phyloP scores from a whole-genome alignment of 2,113 vertebrate species.

The Rousettus leschenaultii region DNA sequence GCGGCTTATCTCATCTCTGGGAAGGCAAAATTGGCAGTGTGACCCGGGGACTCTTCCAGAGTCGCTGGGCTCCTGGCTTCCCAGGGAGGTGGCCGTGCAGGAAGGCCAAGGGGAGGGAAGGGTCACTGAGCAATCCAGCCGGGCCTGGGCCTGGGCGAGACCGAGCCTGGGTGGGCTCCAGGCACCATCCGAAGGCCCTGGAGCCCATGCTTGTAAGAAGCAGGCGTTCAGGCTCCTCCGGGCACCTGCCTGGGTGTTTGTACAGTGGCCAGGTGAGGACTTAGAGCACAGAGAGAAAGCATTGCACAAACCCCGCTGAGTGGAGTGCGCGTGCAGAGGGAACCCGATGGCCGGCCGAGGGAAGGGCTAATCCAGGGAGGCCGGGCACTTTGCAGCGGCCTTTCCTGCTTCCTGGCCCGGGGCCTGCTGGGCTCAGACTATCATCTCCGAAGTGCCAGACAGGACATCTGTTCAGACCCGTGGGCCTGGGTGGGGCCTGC shows the following conservation, averaged over 20 bases:
- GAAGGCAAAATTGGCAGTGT: neutral
- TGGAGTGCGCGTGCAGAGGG: neutral
- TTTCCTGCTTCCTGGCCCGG: slow-evolving; percentile 43
- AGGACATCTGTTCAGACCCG: neutral
- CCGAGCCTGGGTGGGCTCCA: neutral
- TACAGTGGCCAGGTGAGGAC: neutral
- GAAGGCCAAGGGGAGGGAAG: too few species aligned
- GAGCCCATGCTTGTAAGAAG: neutral
- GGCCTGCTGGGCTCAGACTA: neutral
- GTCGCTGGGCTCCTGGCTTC: neutral
- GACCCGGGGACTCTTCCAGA: neutral
- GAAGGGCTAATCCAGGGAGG: neutral
- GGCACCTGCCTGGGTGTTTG: slow-evolving; percentile 38
- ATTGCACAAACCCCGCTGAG: neutral
- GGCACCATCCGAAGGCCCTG: neutral
- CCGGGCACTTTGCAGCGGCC: neutral
- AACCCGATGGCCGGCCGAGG: neutral
- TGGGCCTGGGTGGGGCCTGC: neutral
- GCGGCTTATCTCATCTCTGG: neutral
- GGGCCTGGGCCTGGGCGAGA: neutral
- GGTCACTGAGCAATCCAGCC: neutral
- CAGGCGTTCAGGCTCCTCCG: neutral
- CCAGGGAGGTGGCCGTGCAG: neutral
- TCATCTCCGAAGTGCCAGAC: neutral
- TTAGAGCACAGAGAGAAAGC: neutral